Conservation (phyloP, 2,797 vertebrate genomes). For the Anomalospiza imberbis region DNA sequence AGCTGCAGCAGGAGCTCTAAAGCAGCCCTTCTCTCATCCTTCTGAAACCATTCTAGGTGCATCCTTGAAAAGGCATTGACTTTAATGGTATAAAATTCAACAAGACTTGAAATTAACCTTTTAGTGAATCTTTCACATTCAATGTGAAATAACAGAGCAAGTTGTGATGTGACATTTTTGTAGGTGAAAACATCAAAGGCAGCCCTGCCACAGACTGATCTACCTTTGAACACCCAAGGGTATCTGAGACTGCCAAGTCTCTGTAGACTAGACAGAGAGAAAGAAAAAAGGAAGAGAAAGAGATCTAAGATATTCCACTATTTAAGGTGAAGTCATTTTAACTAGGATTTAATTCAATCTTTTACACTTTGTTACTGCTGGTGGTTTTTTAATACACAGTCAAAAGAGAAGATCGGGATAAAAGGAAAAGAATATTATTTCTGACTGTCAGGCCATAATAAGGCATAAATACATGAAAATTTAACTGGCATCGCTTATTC, state of each 20-base stretch:
- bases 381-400: slow-evolving; percentile 59
- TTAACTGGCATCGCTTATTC: slow-evolving; percentile 47
- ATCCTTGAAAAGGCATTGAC: slow-evolving; percentile 47
- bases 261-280: slow-evolving; percentile 74
- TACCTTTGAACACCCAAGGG: slow-evolving; percentile 88
- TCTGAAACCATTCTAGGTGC: neutral
- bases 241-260: slow-evolving; percentile 82
- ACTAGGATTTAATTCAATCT: slow-evolving; percentile 62
- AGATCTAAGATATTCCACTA: slow-evolving; percentile 38
- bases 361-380: slow-evolving; percentile 54
- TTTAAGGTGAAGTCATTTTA: slow-evolving; percentile 62
- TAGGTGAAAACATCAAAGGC: slow-evolving; percentile 86
- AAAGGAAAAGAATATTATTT: slow-evolving; percentile 69
- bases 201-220: slow-evolving; percentile 79
- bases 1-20: neutral
- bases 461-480: slow-evolving; percentile 60
- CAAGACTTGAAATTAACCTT: slow-evolving; percentile 87
- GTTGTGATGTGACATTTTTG: slow-evolving; percentile 85
- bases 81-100: slow-evolving; percentile 75
- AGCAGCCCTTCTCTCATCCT: neutral
- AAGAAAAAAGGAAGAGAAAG: slow-evolving; percentile 31
- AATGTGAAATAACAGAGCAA: slow-evolving; percentile 79
- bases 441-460: slow-evolving; percentile 69
- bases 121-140: slow-evolving; percentile 75
- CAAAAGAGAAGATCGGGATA: slow-evolving; percentile 63